Percentiles rank a stretch among this genome's conserved stretches.
phyloP scores from a whole-genome alignment of 35 echinoderm and acorn worm genomes.

The Nesometra sesokonis region DNA sequence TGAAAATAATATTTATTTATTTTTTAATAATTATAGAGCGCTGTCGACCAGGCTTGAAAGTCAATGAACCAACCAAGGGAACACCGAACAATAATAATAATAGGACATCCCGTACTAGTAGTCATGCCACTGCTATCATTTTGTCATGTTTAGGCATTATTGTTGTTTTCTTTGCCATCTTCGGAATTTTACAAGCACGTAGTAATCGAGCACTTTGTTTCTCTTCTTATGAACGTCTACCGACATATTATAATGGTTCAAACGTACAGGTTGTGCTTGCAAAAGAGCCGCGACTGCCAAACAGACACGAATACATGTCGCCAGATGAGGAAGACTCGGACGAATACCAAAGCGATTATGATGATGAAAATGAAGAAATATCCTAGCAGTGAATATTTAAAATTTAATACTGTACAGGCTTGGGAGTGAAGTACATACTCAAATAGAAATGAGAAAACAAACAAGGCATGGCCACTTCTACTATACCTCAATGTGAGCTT shows the following conservation, averaged over 20 bases:
- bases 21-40: background rate
- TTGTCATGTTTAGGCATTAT: conserved; percentile 24
- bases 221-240: conserved; percentile 5
- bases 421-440: no score
- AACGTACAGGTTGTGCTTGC: background rate
- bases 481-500: no score
- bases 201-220: conserved; percentile 25
- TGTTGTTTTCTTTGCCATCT: conserved; percentile 6
- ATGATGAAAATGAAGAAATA: background rate
- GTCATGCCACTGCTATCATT: background rate
- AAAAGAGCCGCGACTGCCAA: background rate
- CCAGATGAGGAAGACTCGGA: background rate
- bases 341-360: background rate
- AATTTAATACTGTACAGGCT: no score
- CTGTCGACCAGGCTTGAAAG: background rate
- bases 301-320: background rate
- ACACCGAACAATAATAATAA: background rate
- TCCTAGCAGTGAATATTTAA: background rate
- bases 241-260: conserved; percentile 33
- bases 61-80: background rate
- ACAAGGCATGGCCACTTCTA: no score
- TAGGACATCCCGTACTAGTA: background rate
- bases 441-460: no score
- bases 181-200: conserved; percentile 30
- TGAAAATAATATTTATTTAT: no score